phyloP scores from a whole-genome alignment of 2,113 vertebrate genomes.

The Planiliza haematocheilus region DNA sequence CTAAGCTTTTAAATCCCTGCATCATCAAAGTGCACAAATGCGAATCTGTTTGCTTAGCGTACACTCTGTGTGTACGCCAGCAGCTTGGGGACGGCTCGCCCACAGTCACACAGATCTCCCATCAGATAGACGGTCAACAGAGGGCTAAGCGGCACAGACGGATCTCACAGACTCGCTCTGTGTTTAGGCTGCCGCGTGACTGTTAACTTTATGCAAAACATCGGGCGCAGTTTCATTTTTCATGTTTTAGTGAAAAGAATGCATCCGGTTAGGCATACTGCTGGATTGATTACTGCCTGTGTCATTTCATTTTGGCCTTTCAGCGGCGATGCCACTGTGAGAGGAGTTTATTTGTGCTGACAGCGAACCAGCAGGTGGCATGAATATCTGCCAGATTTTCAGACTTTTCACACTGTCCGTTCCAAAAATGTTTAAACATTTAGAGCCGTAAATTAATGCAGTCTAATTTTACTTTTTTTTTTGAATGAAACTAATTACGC shows the following conservation, averaged over 20 bases:
- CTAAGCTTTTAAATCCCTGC: slow-evolving; percentile 77
- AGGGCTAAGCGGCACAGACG: slow-evolving; percentile 1
- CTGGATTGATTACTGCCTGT: neutral
- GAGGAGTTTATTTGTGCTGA: slow-evolving; percentile 25
- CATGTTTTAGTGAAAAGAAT: neutral
- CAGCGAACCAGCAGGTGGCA: slow-evolving; percentile 51
- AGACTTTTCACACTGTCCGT: neutral
- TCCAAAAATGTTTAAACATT: neutral
- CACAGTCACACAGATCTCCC: slow-evolving; percentile 42
- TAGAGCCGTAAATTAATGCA: neutral
- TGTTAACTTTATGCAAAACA: neutral
- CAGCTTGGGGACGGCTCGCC: slow-evolving; percentile 49
- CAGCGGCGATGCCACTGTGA: slow-evolving; percentile 24
- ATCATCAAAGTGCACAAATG: slow-evolving; percentile 79
- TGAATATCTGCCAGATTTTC: slow-evolving; percentile 33
- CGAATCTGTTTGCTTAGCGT: slow-evolving; percentile 74
- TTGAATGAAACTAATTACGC: neutral
- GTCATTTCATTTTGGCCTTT: neutral
- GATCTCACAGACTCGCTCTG: neutral
- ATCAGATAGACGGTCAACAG: slow-evolving; percentile 14
- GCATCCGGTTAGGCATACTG: neutral
- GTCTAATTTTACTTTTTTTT: no score
- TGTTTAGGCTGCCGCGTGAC: neutral
- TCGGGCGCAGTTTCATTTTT: neutral
- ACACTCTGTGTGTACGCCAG: slow-evolving; percentile 52